Percentiles rank a stretch among this genome's conserved stretches.
Evolutionary conservation across 2,797 vertebrate genomes (phyloP).

Genomic region (Enteromius anoplus): DNA sequence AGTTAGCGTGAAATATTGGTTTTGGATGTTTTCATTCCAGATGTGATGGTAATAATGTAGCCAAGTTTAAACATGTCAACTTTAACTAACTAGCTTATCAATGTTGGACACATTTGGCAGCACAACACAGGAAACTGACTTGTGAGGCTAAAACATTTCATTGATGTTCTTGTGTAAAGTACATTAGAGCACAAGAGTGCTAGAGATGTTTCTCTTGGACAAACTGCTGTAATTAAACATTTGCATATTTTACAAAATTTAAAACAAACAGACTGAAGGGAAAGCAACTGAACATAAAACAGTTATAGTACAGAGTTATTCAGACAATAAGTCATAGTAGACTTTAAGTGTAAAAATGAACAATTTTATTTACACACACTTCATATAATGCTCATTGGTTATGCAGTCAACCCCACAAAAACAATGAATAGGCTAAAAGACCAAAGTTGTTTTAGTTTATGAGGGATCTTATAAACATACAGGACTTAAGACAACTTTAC

Average conservation of each 20-base stretch:
- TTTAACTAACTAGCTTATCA: no score
- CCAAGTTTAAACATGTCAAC: not conserved
- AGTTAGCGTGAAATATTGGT: not conserved
- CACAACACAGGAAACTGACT: not conserved
- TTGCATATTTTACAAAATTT: not conserved
- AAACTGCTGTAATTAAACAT: not conserved
- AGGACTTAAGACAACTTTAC: not conserved
- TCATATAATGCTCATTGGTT: slow-evolving; percentile 15
- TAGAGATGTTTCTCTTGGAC: not conserved
- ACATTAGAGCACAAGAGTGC: not conserved
- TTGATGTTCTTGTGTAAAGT: not conserved
- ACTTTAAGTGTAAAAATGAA: slow-evolving; percentile 36
- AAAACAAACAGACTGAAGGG: not conserved
- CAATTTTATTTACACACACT: slow-evolving; percentile 54
- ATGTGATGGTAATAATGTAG: no score
- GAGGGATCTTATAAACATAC: slow-evolving; percentile 13
- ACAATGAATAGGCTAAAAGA: not conserved
- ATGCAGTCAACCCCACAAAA: slow-evolving; percentile 3
- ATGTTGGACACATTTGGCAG: no score
- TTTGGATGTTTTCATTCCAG: no score
- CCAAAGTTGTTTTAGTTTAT: slow-evolving; percentile 11
- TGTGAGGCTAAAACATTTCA: not conserved
- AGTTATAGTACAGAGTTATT: not conserved
- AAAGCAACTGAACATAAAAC: slow-evolving; percentile 11
- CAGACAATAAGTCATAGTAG: slow-evolving; percentile 20